Percentiles rank a stretch among this genome's conserved stretches.
phyloP scores from a whole-genome alignment of 1,140 invertebrate genomes.

The Dendroctonus valens region DNA sequence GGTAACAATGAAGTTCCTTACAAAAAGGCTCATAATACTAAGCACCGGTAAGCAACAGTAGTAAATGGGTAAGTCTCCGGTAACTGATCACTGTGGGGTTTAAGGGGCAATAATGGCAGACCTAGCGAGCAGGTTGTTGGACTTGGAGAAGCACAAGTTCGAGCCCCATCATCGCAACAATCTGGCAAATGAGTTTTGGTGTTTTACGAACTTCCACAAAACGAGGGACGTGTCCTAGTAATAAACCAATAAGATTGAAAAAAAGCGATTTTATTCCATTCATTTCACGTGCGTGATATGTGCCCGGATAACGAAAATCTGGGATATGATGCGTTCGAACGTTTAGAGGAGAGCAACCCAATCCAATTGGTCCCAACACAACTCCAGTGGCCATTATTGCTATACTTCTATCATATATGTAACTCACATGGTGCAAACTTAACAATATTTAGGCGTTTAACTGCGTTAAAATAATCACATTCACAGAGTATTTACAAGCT shows the following conservation, averaged over 20 bases:
- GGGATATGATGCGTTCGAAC: neutral
- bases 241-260: conserved; percentile 16
- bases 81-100: conserved; percentile 40
- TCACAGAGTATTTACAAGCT: too few relatives aligned
- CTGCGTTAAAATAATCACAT: too few relatives aligned
- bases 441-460: conserved; percentile 1
- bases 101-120: conserved; percentile 75
- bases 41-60: conserved; percentile 72
- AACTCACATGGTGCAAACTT: conserved; percentile 16
- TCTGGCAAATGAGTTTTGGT: conserved; percentile 88
- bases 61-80: neutral
- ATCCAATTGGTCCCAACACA: conserved; percentile 18
- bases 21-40: conserved; percentile 79
- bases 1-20: conserved; percentile 72
- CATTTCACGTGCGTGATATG: conserved; percentile 28
- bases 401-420: conserved; percentile 1
- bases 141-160: conserved; percentile 68
- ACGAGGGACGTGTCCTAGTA: conserved; percentile 47
- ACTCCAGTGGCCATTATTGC: neutral
- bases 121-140: conserved; percentile 63
- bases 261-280: neutral
- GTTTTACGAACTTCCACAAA: conserved; percentile 84
- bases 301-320: conserved; percentile 42
- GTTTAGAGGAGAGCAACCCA: conserved; percentile 11
- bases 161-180: conserved; percentile 82